Conservation (phyloP, 2,113 vertebrate species). For the Salvelinus fontinalis region DNA sequence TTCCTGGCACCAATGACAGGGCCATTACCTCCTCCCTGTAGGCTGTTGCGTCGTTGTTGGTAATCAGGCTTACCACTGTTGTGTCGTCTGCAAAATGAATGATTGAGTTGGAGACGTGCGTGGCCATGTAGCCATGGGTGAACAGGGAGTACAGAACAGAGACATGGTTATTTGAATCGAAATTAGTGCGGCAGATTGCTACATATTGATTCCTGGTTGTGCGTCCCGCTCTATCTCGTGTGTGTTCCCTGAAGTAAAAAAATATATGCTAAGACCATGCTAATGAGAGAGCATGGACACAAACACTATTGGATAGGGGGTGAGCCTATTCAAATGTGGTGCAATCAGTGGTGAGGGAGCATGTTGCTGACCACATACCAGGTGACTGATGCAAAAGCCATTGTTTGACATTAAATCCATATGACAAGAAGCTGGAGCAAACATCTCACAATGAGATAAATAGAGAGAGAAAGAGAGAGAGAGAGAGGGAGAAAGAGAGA, state of each 20-base stretch:
- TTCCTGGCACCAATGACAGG: no score
- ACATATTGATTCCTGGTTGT: constrained; percentile 52
- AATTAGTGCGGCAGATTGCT: constrained; percentile 58
- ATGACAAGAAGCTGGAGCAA: constrained; percentile 43
- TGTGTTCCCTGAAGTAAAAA: neutral
- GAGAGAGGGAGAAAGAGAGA: no score
- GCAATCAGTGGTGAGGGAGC: constrained; percentile 29
- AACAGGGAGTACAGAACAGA: neutral
- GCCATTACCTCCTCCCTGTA: no score
- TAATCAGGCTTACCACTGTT: no score
- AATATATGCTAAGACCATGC: neutral
- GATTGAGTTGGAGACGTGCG: no score
- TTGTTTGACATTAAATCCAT: constrained; percentile 60
- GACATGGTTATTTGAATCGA: constrained; percentile 60
- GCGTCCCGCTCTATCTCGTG: neutral
- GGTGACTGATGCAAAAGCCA: constrained; percentile 50
- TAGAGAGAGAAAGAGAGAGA: constrained; percentile 2
- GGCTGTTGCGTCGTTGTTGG: no score
- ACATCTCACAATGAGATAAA: constrained; percentile 45
- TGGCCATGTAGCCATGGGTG: no score
- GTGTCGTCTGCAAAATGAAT: no score
- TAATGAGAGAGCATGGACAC: neutral
- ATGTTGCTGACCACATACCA: neutral
- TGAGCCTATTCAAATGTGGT: constrained; percentile 11
- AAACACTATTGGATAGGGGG: neutral